A percentile compares a stretch with the other conserved stretches of the same genome.
These are phyloP conservation scores for Elephas maximus DNA, from an alignment of 2,113 vertebrate species.

Conservation along the genomic window DNA sequence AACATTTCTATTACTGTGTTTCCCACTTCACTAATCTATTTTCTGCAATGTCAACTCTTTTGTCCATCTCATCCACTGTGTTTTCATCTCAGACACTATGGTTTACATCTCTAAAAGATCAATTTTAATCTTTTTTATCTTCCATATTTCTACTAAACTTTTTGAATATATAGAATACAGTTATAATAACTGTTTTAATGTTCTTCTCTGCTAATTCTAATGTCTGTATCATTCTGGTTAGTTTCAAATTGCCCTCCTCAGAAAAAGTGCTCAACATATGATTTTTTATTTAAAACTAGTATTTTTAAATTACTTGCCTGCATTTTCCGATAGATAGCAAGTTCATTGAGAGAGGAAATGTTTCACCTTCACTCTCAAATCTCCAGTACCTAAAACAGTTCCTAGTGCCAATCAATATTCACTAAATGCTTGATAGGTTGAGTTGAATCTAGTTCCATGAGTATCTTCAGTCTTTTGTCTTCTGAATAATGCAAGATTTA, in stretches of 20 bases:
- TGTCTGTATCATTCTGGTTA: background rate
- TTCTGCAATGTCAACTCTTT: background rate
- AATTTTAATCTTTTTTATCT: background rate
- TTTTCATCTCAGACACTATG: background rate
- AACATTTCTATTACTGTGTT: background rate
- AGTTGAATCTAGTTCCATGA: background rate
- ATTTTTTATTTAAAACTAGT: background rate
- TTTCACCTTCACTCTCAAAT: background rate
- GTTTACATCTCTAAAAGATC: background rate
- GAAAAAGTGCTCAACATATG: background rate
- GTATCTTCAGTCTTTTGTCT: background rate
- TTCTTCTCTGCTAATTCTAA: background rate
- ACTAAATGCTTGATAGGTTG: background rate
- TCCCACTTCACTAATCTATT: background rate
- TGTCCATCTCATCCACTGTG: background rate
- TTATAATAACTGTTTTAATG: background rate
- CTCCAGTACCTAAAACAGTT: background rate
- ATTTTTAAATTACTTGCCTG: background rate
- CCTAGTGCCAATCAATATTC: background rate
- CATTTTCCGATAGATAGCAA: background rate
- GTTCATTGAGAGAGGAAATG: too few species aligned
- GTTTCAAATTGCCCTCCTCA: background rate
- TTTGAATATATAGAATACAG: background rate
- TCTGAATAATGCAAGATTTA: background rate
- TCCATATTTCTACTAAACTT: background rate